Evolutionary conservation across 2,888 invertebrate genomes (phyloP), one percentile per base, ranked within the genome.

Genomic region (Ormyrus nitidulus): DNA sequence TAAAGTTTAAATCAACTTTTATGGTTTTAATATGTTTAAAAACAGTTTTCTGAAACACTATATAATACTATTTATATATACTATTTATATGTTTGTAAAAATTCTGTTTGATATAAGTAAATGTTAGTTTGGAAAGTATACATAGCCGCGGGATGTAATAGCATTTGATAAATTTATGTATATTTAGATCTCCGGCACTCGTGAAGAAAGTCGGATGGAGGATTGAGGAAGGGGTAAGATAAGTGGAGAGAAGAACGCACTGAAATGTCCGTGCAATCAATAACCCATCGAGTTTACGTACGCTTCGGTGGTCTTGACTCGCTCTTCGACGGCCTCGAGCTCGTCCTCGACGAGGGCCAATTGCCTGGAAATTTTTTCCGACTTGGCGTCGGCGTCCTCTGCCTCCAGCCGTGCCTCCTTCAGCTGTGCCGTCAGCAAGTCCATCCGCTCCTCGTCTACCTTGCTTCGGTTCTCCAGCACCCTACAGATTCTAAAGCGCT

Each of bases 351-450:
- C 92, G 90, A 94, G 93, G 82, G 93, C 93, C 89, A 94, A 91
- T 89, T 94, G 94, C 85, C 93, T 92, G 84, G 94, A 93, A 87
- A 93, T 93, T 92, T 94, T 94, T 89, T 94, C 94, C 85, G 94
- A 95, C 91, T 94, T 94, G 82, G 92, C 90, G 87, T 94, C 94
- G 69, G 94, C 93, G 87, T 95, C 94, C 88, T 94, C 94, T 69
- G 94, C 94, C 85, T 94, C 93, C 85, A 93, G 91, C 88, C 93
- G 93, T 83, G 94, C 94, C 86, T 94, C 94, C 87, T 93, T 93
- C 83, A 95, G 91, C 86, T 94, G 93, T 72, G 92, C 91, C 87
- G 94, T 94, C 85, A 95, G 90, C 80, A 92, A 91, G 85, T 93
- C 92, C 89, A 94, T 93, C 83, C 94, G 91, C 86, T 95, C 94